Conservation (phyloP, 2,797 vertebrate genomes). For the Macropus fuliginosus region DNA sequence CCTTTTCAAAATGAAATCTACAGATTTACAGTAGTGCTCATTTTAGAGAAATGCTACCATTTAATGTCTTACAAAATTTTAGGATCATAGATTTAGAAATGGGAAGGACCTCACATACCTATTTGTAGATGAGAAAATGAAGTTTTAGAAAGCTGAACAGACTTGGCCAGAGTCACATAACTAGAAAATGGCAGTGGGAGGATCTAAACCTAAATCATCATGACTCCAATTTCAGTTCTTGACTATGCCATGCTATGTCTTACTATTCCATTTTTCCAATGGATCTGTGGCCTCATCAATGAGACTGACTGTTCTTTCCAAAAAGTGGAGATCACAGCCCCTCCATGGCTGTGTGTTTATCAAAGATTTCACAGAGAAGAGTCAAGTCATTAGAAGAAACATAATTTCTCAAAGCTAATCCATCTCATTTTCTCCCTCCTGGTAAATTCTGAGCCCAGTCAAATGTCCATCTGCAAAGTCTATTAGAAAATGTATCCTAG, state of each 20-base stretch:
- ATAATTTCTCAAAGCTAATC: neutral
- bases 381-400: neutral
- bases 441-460: neutral
- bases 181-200: neutral
- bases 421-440: neutral
- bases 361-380: neutral
- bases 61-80: neutral
- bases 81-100: neutral
- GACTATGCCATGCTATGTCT: neutral
- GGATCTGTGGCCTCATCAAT: neutral
- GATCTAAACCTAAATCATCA: neutral
- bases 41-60: neutral
- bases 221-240: neutral
- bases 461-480: neutral
- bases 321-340: neutral
- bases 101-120: neutral
- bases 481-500: neutral
- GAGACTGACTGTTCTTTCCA: neutral
- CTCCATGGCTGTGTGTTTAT: neutral
- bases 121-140: neutral
- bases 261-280: neutral
- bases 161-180: neutral
- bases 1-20: constrained; percentile 61
- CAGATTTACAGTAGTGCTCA: constrained; percentile 23
- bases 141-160: neutral